Conservation (phyloP, 2,797 vertebrate genomes). For the Gadopsis bispinosus region DNA sequence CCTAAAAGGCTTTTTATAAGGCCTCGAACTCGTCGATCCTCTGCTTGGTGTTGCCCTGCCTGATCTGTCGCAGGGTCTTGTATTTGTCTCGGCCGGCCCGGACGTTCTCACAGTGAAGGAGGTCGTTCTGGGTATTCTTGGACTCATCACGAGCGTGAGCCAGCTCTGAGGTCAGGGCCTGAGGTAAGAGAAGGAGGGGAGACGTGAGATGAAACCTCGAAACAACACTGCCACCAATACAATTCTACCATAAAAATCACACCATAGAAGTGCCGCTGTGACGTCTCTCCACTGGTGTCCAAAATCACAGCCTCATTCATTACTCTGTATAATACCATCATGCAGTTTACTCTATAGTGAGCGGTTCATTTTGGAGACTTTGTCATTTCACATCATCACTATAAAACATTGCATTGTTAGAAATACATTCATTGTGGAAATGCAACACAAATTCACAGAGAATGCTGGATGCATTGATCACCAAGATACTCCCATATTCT, state of each 20-base stretch:
- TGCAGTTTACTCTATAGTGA: background rate
- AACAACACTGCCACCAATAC: background rate
- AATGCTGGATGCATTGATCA: background rate
- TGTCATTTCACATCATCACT: no score
- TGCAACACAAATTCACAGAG: background rate
- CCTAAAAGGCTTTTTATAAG: constrained; percentile 85
- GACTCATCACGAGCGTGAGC: constrained; percentile 91
- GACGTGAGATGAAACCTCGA: background rate
- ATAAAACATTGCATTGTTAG: background rate
- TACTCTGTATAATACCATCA: background rate
- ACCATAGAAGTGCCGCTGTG: background rate
- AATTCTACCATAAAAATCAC: background rate
- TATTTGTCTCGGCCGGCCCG: constrained; percentile 94
- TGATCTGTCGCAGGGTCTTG: constrained; percentile 96
- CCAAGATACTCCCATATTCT: background rate
- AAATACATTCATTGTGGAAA: background rate
- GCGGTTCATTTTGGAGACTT: background rate
- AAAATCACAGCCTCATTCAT: background rate
- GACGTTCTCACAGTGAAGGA: constrained; percentile 93
- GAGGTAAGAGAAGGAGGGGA: constrained; percentile 6
- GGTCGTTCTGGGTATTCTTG: constrained; percentile 93
- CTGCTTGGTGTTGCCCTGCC: constrained; percentile 98
- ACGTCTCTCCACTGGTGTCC: background rate
- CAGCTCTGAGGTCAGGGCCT: constrained; percentile 93
- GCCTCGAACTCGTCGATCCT: constrained; percentile 97